Percentiles rank a stretch among this genome's conserved stretches.
Evolutionary conservation across 2,113 vertebrate species (phyloP).

Genomic region (Clupea harengus): DNA sequence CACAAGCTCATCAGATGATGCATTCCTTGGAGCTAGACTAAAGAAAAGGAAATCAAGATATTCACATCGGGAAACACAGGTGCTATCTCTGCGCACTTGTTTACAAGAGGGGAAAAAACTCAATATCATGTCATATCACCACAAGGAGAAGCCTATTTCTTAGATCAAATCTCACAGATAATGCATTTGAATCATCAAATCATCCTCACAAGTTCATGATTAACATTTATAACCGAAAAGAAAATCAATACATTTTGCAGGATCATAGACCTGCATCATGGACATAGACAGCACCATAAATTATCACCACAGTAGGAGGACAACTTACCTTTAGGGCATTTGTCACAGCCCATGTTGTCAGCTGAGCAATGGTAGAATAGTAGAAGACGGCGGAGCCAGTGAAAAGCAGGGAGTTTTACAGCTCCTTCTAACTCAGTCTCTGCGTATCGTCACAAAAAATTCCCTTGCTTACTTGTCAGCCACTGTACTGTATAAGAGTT

Average conservation of each 20-base stretch:
- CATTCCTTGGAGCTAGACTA: too few species aligned
- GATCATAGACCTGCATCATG: not conserved
- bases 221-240: not conserved
- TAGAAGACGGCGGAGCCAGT: not conserved
- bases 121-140: too few species aligned
- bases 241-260: too few species aligned
- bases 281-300: too few species aligned
- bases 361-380: not conserved
- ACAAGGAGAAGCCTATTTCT: too few species aligned
- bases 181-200: not conserved
- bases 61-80: too few species aligned
- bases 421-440: not conserved
- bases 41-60: too few species aligned
- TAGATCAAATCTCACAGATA: too few species aligned
- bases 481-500: not conserved
- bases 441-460: not conserved
- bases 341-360: not conserved
- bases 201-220: not conserved
- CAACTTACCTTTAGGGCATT: not conserved
- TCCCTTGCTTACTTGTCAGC: not conserved
- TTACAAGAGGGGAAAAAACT: too few species aligned
- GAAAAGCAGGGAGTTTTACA: not conserved
- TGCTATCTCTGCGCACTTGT: too few species aligned
- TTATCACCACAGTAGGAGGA: too few species aligned
- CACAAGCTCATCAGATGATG: too few species aligned